Percentiles rank a stretch among this genome's conserved stretches.
Evolutionary conservation across 2,888 invertebrate genomes (phyloP).

Genomic region (Mesoligia furuncula): DNA sequence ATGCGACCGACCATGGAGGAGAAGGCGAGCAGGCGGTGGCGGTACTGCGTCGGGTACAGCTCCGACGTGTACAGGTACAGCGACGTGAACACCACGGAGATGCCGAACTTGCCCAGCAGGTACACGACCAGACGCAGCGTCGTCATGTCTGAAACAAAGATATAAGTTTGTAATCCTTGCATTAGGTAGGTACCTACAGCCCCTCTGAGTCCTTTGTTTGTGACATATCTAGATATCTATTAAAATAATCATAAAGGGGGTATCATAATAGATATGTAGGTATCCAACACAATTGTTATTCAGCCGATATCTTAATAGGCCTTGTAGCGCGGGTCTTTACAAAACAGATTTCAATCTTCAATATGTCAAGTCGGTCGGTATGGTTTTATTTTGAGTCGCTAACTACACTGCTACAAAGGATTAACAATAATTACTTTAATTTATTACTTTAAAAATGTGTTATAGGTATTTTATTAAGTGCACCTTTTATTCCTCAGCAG

Average conservation of each 20-base stretch:
- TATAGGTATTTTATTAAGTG: not conserved
- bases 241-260: not conserved
- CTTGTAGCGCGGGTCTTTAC: not conserved
- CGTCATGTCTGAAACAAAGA: conserved; percentile 72
- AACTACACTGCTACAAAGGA: not conserved
- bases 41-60: conserved; percentile 93
- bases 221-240: not conserved
- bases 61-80: conserved; percentile 93
- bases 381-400: not conserved
- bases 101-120: conserved; percentile 92
- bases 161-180: not conserved
- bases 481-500: not conserved
- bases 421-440: not conserved
- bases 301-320: not conserved
- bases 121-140: conserved; percentile 86
- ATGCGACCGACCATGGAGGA: conserved; percentile 93
- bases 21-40: conserved; percentile 92
- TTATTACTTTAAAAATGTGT: not conserved
- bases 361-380: not conserved
- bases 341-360: not conserved
- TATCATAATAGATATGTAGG: not conserved
- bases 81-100: conserved; percentile 91
- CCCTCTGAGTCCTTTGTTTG: not conserved
- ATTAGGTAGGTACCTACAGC: not conserved
- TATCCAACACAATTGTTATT: not conserved